Evolutionary conservation across 2,113 vertebrate genomes (phyloP), one percentile per base, ranked within the genome.

Genomic region (Chitala chitala): DNA sequence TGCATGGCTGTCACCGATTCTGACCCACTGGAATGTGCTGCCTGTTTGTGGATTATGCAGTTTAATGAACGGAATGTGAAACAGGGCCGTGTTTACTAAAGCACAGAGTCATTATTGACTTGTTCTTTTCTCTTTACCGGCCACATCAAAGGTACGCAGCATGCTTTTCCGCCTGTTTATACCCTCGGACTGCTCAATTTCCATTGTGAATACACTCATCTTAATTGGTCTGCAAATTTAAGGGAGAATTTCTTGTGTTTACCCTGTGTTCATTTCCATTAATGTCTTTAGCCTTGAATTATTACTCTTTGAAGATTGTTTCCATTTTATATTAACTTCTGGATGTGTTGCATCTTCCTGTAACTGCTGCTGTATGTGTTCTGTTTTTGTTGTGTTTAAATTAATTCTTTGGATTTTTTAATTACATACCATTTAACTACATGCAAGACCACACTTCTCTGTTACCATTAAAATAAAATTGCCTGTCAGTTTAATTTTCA

Each of bases 11-110:
- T 84, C 56, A 75, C 78, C 75, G 33, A 48, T 80, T 75, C 82
- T 77, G 81, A 78, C 61, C 83, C 86, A 88, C 80, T 89, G 83
- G 88, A 87, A 84, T 83, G 86, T 80, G 61, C 74, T 75, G 76
- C 80, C 77, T 82, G 74, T 75, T 75, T 85, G 79, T 90, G 91
- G 91, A 92, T 90, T 91, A 92, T 80, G 79, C 80, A 72, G 77
- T 85, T 81, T 81, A 82, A 80, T 72, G 81, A 85, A 79, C 84
- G 89, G 82, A 87, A 89, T 88, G 86, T 89, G 82, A 88, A 86
- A 77, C 82, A 77, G 78, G 81, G 82, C 79, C 82, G 72, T 76
- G 77, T 86, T 85, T 80, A 73, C 69, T 80, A 80, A 81, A 88
- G 75, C 77, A 75, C 77, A 84, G 86, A 85, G 85, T 86, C 81